Conservation (phyloP, 1,140 invertebrate species). For the Drosophila tani region DNA sequence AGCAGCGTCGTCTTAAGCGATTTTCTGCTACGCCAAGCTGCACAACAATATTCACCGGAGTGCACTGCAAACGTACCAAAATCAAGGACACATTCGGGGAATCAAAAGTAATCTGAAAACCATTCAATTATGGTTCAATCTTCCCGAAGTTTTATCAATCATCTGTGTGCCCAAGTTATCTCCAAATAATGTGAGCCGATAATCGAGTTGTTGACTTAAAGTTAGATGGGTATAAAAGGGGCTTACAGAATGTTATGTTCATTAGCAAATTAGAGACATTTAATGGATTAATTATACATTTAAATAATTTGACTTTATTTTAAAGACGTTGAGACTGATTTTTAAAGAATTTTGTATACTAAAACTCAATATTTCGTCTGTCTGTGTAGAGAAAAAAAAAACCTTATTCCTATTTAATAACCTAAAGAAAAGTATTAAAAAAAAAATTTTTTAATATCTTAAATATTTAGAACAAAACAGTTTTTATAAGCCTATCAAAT, state of each 20-base stretch:
- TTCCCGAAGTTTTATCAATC: neutral
- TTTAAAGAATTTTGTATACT: too few relatives aligned
- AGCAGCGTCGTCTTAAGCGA: conserved; percentile 71
- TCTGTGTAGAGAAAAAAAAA: too few relatives aligned
- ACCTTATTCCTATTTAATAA: too few relatives aligned
- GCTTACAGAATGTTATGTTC: too few relatives aligned
- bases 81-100: neutral
- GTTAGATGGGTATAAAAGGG: neutral
- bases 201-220: conserved; percentile 2
- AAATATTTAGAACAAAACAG: too few relatives aligned
- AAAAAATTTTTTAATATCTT: too few relatives aligned
- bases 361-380: too few relatives aligned
- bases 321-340: neutral
- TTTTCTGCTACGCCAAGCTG: conserved; percentile 66
- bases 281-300: neutral
- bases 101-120: conserved; percentile 3
- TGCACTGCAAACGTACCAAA: conserved; percentile 26
- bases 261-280: neutral
- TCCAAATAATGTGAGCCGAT: conserved; percentile 1
- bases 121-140: conserved; percentile 21
- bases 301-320: neutral
- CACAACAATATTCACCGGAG: conserved; percentile 65
- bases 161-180: neutral
- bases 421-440: too few relatives aligned
- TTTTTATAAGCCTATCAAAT: too few relatives aligned